Percentiles rank a stretch among this genome's conserved stretches.
Conservation (phyloP, 1,140 invertebrate species). For the Idris sp. region DNA sequence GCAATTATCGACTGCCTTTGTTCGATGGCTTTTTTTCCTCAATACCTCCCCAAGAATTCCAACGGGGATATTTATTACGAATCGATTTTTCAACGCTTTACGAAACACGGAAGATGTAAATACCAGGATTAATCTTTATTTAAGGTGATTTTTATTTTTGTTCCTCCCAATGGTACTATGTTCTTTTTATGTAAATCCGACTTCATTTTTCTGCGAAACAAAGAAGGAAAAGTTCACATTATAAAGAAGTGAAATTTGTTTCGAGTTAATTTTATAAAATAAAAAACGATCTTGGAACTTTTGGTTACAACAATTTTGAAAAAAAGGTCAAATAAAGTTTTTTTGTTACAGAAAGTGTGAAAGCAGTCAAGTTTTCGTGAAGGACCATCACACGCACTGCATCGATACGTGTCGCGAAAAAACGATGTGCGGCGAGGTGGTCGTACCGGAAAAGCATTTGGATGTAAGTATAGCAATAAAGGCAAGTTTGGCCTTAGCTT, state of each 20-base stretch:
- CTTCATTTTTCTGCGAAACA: too few relatives aligned
- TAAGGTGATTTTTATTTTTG: constrained; percentile 45
- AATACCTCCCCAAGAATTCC: too few relatives aligned
- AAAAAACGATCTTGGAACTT: too few relatives aligned
- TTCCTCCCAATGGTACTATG: constrained; percentile 30
- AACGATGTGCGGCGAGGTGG: constrained; percentile 96
- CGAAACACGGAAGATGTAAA: constrained; percentile 52
- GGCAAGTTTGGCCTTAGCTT: neutral
- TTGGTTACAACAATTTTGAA: too few relatives aligned
- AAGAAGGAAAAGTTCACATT: too few relatives aligned
- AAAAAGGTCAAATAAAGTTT: too few relatives aligned
- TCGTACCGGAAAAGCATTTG: constrained; percentile 93
- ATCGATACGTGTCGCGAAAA: constrained; percentile 89
- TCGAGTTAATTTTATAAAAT: too few relatives aligned
- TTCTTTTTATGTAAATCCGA: constrained; percentile 35
- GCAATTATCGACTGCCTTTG: too few relatives aligned
- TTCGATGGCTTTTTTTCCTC: too few relatives aligned
- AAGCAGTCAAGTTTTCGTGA: constrained; percentile 89
- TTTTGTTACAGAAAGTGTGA: constrained; percentile 88
- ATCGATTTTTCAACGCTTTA: constrained; percentile 54
- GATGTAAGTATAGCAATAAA: constrained; percentile 83
- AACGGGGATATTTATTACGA: constrained; percentile 59
- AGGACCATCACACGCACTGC: constrained; percentile 90
- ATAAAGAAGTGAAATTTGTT: too few relatives aligned
- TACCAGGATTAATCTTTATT: constrained; percentile 58